Percentiles rank a stretch among this genome's conserved stretches.
phyloP scores from a whole-genome alignment of 1,140 invertebrate genomes.

The Bemisia tabaci region DNA sequence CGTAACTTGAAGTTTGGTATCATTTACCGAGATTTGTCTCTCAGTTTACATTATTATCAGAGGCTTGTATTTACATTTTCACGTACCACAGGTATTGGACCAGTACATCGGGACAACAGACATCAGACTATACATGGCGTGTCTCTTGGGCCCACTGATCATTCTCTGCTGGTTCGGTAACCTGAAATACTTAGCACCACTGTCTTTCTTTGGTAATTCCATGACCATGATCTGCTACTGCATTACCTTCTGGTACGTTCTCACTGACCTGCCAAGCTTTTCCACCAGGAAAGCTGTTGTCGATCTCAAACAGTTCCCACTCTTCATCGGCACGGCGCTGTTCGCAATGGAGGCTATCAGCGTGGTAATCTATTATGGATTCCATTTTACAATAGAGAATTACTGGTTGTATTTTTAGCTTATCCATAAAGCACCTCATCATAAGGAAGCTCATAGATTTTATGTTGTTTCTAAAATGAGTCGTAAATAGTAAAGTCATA shows the following conservation, averaged over 20 bases:
- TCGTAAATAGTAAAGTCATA: too few relatives aligned
- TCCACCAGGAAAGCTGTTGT: conserved; percentile 31
- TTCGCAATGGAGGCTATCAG: conserved; percentile 51
- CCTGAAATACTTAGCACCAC: conserved; percentile 54
- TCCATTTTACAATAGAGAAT: too few relatives aligned
- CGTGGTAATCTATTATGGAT: conserved; percentile 45
- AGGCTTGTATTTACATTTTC: not conserved
- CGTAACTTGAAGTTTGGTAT: too few relatives aligned
- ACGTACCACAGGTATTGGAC: conserved; percentile 33
- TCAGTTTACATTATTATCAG: too few relatives aligned
- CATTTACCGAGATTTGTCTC: too few relatives aligned
- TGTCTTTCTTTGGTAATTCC: conserved; percentile 56
- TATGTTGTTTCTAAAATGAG: too few relatives aligned
- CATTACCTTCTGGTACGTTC: conserved; percentile 53
- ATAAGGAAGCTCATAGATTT: too few relatives aligned
- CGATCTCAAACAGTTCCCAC: conserved; percentile 34
- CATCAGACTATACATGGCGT: conserved; percentile 37
- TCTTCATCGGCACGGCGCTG: conserved; percentile 48
- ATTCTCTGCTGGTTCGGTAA: conserved; percentile 52
- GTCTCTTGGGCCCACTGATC: conserved; percentile 46
- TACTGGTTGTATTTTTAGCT: too few relatives aligned
- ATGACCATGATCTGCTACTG: conserved; percentile 45
- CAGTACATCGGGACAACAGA: conserved; percentile 32
- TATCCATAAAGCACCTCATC: too few relatives aligned
- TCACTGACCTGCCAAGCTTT: conserved; percentile 39